Percentiles rank a stretch among this genome's conserved stretches.
phyloP scores from a whole-genome alignment of 2,888 invertebrate genomes.

The Drosophila seclusa region DNA sequence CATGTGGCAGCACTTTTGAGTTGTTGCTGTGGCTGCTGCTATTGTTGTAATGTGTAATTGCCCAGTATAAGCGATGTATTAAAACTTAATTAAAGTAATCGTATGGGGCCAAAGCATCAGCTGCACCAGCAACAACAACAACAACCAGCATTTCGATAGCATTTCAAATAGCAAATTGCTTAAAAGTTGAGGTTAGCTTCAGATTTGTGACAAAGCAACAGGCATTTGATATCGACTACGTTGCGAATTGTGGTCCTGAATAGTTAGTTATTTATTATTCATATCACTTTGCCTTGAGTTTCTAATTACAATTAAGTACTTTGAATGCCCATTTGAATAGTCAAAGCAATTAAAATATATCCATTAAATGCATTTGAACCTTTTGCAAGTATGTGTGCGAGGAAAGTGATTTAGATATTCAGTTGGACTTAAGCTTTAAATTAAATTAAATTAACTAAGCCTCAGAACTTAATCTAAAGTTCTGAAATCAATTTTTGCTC shows the following conservation, averaged over 20 bases:
- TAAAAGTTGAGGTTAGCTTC: slow-evolving; percentile 28
- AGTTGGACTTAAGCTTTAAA: background rate
- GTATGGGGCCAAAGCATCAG: slow-evolving; percentile 22
- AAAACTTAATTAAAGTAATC: slow-evolving; percentile 61
- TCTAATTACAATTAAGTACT: slow-evolving; percentile 12
- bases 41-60: slow-evolving; percentile 34
- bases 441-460: background rate
- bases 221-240: slow-evolving; percentile 7
- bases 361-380: background rate
- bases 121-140: slow-evolving; percentile 8
- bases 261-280: slow-evolving; percentile 12
- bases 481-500: background rate
- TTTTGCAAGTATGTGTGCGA: background rate
- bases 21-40: slow-evolving; percentile 6
- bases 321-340: background rate
- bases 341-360: slow-evolving; percentile 5
- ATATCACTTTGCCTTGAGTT: slow-evolving; percentile 10
- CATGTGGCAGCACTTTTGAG: slow-evolving; percentile 67
- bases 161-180: slow-evolving; percentile 27
- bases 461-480: no score
- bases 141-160: slow-evolving; percentile 8
- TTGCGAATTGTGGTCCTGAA: slow-evolving; percentile 20
- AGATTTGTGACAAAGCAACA: slow-evolving; percentile 30
- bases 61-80: slow-evolving; percentile 50
- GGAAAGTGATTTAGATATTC: background rate